These are phyloP conservation scores for Mareca penelope DNA, from an alignment of 2,797 vertebrate species.

Conservation along the genomic window DNA sequence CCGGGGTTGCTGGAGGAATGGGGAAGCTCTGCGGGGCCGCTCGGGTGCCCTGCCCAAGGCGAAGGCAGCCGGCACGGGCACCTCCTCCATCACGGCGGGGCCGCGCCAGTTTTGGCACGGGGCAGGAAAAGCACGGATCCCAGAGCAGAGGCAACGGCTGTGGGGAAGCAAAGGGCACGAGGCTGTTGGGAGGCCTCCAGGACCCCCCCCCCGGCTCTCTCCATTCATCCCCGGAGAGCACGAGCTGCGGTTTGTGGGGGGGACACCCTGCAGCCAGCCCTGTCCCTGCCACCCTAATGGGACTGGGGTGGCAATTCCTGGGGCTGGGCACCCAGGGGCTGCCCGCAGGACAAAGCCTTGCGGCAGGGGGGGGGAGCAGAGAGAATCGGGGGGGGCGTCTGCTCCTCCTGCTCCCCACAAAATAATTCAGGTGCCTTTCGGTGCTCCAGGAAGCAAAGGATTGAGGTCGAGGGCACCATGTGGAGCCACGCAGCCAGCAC, in stretches of 20 bases:
- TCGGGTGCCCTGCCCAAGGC: background rate
- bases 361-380: background rate
- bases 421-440: conserved; percentile 53
- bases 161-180: rapidly evolving
- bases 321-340: background rate
- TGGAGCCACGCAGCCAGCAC: background rate
- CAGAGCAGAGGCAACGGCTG: rapidly evolving
- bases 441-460: conserved; percentile 45
- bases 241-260: rapidly evolving
- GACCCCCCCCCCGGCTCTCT: background rate
- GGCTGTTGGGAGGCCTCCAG: background rate
- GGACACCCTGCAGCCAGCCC: background rate
- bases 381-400: background rate
- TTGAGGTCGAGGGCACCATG: conserved; percentile 41
- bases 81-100: background rate
- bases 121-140: rapidly evolving
- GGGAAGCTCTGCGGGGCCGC: background rate
- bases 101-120: background rate
- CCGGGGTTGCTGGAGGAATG: rapidly evolving
- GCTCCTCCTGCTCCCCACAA: background rate
- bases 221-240: rapidly evolving
- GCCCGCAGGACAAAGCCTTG: background rate
- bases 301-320: background rate
- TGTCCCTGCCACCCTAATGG: background rate
- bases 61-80: background rate